Evolutionary conservation across 2,797 vertebrate species (phyloP).

Genomic region (Botia kubotai): DNA sequence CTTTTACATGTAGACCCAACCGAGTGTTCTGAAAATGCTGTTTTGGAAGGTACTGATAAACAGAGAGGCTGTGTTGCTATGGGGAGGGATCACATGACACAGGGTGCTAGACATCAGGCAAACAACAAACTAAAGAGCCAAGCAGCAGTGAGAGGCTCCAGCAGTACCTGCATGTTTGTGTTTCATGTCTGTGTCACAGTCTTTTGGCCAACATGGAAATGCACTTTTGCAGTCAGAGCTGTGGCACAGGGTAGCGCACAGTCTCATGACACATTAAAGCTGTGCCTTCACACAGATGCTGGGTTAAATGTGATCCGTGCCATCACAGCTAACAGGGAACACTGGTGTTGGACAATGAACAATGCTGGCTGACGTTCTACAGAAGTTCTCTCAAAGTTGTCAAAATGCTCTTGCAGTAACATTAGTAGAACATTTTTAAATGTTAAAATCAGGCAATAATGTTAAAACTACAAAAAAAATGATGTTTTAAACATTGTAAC

Average conservation of each 20-base stretch:
- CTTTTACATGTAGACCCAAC: neutral
- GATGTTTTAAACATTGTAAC: too few species aligned
- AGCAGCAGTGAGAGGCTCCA: neutral
- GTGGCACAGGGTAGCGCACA: neutral
- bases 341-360: too few species aligned
- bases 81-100: constrained; percentile 11
- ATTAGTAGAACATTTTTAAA: too few species aligned
- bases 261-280: neutral
- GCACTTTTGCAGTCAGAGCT: neutral
- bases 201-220: constrained; percentile 16
- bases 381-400: too few species aligned
- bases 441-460: too few species aligned
- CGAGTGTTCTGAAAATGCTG: neutral
- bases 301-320: neutral
- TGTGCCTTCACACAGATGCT: neutral
- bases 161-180: neutral
- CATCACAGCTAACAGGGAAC: too few species aligned
- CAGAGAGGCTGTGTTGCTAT: constrained; percentile 22
- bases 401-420: too few species aligned
- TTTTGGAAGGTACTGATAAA: constrained; percentile 23
- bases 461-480: too few species aligned
- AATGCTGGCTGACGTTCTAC: too few species aligned
- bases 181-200: neutral
- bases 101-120: neutral
- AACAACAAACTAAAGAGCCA: constrained; percentile 21